phyloP scores from a whole-genome alignment of 2,888 invertebrate species.

The Anodontia alba region DNA sequence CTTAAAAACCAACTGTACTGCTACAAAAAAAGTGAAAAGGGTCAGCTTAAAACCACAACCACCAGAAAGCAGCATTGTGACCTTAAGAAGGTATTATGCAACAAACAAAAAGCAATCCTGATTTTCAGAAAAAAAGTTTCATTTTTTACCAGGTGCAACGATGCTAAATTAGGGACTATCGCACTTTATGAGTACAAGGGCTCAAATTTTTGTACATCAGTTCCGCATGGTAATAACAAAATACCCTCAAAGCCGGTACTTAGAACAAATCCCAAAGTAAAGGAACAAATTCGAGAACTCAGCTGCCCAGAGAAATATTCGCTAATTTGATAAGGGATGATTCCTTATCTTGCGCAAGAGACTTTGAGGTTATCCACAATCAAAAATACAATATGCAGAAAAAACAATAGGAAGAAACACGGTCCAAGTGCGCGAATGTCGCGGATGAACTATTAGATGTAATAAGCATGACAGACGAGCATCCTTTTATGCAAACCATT shows the following conservation, averaged over 20 bases:
- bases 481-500: constrained; percentile 29
- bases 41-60: neutral
- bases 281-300: neutral
- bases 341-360: constrained; percentile 17
- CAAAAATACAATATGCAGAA: neutral
- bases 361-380: constrained; percentile 24
- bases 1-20: neutral
- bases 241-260: neutral
- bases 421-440: constrained; percentile 18
- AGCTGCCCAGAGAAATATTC: constrained; percentile 24
- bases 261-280: constrained; percentile 6
- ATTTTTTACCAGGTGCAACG: neutral
- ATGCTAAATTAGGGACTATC: neutral
- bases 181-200: neutral
- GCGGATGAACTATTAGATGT: constrained; percentile 38
- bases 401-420: neutral
- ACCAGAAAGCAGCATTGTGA: neutral
- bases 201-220: neutral
- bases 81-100: neutral
- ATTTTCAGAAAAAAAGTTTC: neutral
- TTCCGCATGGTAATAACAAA: constrained; percentile 20
- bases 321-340: constrained; percentile 16
- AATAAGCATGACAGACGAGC: constrained; percentile 28
- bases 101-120: neutral
- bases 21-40: neutral